These are phyloP conservation scores for Agapornis roseicollis DNA, from an alignment of 2,113 vertebrate genomes.

Conservation along the genomic window DNA sequence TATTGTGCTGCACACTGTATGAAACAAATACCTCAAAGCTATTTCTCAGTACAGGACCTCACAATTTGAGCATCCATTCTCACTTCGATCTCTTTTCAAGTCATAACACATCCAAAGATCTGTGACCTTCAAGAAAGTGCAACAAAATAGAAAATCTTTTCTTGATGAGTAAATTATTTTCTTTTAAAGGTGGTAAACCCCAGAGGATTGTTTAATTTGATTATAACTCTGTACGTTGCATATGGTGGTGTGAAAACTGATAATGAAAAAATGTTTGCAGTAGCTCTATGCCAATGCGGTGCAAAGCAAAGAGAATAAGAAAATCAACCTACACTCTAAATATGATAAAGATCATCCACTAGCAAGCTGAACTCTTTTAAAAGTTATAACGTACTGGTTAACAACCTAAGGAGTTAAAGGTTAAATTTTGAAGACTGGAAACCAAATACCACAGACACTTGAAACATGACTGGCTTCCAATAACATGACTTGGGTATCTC, in stretches of 20 bases:
- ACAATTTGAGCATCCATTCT: not conserved
- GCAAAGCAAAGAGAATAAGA: not conserved
- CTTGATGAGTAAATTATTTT: not conserved
- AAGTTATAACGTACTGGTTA: not conserved
- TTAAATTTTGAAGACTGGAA: not conserved
- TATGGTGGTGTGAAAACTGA: not conserved
- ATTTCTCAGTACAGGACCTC: not conserved
- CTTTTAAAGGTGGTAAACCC: not conserved
- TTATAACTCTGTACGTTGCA: not conserved
- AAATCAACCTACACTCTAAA: not conserved
- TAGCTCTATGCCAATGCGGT: not conserved
- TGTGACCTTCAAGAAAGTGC: not conserved
- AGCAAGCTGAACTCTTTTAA: not conserved
- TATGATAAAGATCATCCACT: not conserved
- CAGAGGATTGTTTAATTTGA: not conserved
- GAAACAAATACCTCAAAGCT: not conserved
- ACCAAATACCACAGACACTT: not conserved
- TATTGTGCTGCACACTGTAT: rapidly evolving
- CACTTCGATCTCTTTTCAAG: not conserved
- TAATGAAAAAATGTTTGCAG: not conserved
- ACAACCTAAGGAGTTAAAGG: not conserved
- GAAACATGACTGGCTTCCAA: not conserved
- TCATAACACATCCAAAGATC: not conserved
- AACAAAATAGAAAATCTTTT: not conserved
- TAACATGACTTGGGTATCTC: not conserved